Evolutionary conservation across 2,113 vertebrate genomes (phyloP).

Genomic region (Anarrhichthys ocellatus): DNA sequence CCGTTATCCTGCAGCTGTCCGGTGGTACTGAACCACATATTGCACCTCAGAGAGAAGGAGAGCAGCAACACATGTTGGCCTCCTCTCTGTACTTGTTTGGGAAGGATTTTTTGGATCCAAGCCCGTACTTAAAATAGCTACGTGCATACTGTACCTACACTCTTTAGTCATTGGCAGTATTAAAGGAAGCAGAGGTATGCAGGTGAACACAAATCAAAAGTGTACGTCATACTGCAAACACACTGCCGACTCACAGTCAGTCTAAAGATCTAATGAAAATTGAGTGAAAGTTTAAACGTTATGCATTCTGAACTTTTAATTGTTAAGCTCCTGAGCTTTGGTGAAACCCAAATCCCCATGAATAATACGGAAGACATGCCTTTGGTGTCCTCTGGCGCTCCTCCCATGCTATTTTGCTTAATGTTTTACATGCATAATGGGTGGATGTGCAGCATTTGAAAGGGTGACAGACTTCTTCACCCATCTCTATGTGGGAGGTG

Average conservation of each 20-base stretch:
- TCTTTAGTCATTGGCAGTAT: slow-evolving; percentile 45
- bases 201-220: slow-evolving; percentile 14
- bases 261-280: background rate
- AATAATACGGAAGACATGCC: background rate
- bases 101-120: slow-evolving; percentile 26
- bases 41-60: slow-evolving; percentile 10
- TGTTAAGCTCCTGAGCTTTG: background rate
- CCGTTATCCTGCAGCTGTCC: slow-evolving; percentile 37
- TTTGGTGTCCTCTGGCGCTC: background rate
- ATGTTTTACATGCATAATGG: background rate
- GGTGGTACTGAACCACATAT: slow-evolving; percentile 5
- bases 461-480: background rate
- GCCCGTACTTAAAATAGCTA: slow-evolving; percentile 47
- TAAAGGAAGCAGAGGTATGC: slow-evolving; percentile 38
- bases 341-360: slow-evolving; percentile 7
- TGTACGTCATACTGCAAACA: slow-evolving; percentile 12
- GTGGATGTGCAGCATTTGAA: background rate
- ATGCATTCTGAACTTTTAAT: slow-evolving; percentile 6
- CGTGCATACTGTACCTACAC: slow-evolving; percentile 40
- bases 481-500: background rate
- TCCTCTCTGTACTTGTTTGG: slow-evolving; percentile 34
- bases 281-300: background rate
- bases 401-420: background rate
- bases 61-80: slow-evolving; percentile 34
- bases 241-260: background rate